Evolutionary conservation across 2,113 vertebrate species (phyloP), one percentile per base, ranked within the genome.

Genomic region (Psammodynastes pulverulentus): DNA sequence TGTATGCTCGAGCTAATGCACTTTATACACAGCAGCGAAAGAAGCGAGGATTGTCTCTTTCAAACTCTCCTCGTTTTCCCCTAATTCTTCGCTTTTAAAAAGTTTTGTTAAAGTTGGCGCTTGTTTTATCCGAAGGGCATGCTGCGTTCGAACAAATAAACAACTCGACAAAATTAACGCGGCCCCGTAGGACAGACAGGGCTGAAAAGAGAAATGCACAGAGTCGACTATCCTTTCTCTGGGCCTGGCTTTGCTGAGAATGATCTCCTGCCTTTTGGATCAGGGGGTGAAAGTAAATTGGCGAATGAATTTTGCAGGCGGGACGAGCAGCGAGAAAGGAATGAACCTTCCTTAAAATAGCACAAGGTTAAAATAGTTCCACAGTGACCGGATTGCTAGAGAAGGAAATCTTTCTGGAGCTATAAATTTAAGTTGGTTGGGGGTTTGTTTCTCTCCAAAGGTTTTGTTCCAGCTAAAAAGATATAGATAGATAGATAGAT

Each of bases 141-240:
- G 72, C 91, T 90, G n/a, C 12, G 21, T 89, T 49, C 21, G 39
- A 90, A 6, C 1, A 88, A 52, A 86, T 0, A 12, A 10, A 4
- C 43, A 84, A 34, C 54, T 93, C 49, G 84, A n/a, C n/a, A 86
- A 94, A 94, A 94, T 91, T n/a, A 39, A 39, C 29, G 87, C 23
- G 10, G 34, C 79, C 4, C n/a, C 8, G 54, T n/a, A 51, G 92
- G 62, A 96, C 54, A 96, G 87, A 48, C 26, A 45, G 92, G 0
- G 52, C 51, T 46, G 9, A 89, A 89, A 96, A 90, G 92, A 85
- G 94, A 12, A 87, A 62, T 26, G 1, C 15, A 8, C 39, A 92
- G 88, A 24, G 93, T 96, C 95, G 95, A n/a, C 95, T 95, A 95
- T 67, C 92, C 24, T 92, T 62, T 49, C 91, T 29, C 87, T 43